phyloP scores from a whole-genome alignment of 2,113 vertebrate genomes.

The Mungos mungo region DNA sequence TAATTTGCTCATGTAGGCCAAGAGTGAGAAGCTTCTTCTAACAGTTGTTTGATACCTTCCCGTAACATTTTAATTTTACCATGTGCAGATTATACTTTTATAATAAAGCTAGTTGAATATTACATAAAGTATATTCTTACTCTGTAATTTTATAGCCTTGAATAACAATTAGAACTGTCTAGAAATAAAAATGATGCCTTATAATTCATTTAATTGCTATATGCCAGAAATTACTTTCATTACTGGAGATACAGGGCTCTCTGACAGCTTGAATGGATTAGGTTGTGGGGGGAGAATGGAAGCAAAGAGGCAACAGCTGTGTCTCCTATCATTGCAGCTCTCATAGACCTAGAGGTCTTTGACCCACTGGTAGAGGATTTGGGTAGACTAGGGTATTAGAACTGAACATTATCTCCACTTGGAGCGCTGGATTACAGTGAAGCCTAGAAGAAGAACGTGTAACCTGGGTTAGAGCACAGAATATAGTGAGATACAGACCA shows the following conservation, averaged over 20 bases:
- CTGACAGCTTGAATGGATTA: not conserved
- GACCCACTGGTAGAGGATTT: not conserved
- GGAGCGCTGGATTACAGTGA: not conserved
- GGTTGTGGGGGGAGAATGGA: not conserved
- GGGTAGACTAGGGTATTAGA: not conserved
- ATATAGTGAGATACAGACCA: not conserved
- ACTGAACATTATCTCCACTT: not conserved
- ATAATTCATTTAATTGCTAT: not conserved
- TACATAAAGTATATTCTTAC: not conserved
- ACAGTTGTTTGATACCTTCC: not conserved
- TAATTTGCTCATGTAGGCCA: not conserved
- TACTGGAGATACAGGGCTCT: not conserved
- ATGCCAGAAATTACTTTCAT: not conserved
- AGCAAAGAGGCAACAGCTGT: not conserved
- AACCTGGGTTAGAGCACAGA: not conserved
- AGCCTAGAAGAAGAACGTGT: not conserved
- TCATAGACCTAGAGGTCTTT: not conserved
- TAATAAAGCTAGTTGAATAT: not conserved
- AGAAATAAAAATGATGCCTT: not conserved
- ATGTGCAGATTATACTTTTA: not conserved
- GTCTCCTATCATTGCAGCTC: not conserved
- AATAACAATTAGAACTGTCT: constrained; percentile 20
- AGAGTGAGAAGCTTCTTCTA: not conserved
- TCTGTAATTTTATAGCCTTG: not conserved
- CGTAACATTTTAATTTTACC: constrained; percentile 8